These are phyloP conservation scores for Sciurus niger DNA, from an alignment of 2,113 vertebrate genomes.

Conservation along the genomic window DNA sequence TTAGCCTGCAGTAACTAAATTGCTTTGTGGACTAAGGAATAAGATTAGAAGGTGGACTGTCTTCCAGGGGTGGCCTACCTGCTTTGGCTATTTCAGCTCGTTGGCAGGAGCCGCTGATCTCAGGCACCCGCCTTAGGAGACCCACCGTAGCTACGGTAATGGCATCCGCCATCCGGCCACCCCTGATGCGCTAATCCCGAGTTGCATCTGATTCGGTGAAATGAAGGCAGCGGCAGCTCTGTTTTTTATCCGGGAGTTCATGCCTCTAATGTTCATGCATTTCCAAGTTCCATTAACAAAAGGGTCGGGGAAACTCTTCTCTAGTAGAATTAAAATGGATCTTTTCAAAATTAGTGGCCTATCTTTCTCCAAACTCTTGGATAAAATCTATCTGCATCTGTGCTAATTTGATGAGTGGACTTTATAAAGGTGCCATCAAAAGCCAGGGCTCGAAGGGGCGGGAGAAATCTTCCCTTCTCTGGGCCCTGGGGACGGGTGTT, in stretches of 20 bases:
- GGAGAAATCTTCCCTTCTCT: background rate
- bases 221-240: background rate
- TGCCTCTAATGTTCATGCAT: constrained; percentile 56
- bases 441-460: background rate
- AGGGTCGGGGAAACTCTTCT: background rate
- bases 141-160: background rate
- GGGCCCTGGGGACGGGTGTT: background rate
- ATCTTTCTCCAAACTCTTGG: background rate
- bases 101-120: background rate
- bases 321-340: constrained; percentile 46
- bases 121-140: background rate
- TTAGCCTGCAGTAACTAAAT: background rate
- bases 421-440: background rate
- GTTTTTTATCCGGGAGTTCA: constrained; percentile 27
- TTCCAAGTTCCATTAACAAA: constrained; percentile 66
- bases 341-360: background rate
- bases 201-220: background rate
- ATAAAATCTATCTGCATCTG: background rate
- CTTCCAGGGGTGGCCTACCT: background rate
- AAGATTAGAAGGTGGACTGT: background rate
- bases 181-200: background rate
- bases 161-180: background rate
- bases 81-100: background rate
- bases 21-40: background rate
- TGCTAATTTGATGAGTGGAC: background rate